phyloP scores from a whole-genome alignment of 2,113 vertebrate genomes.

The Hucho hucho region DNA sequence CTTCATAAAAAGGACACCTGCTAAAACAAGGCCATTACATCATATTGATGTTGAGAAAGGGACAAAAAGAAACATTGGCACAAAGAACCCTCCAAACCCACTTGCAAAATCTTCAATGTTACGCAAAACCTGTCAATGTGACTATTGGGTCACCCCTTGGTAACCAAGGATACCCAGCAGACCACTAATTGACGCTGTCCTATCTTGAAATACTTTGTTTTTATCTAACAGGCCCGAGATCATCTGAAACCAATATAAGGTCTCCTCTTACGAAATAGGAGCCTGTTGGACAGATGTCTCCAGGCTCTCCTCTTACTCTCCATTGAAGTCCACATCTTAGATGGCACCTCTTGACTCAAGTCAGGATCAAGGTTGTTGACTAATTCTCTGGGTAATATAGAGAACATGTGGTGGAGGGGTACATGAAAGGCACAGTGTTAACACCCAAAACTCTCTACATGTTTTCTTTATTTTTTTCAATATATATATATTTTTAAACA shows the following conservation, averaged over 20 bases:
- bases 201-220: slow-evolving; percentile 71
- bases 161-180: slow-evolving; percentile 45
- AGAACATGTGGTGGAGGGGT: slow-evolving; percentile 58
- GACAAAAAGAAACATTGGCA: not conserved
- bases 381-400: slow-evolving; percentile 54
- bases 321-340: slow-evolving; percentile 65
- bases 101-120: too few relatives aligned
- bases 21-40: slow-evolving; percentile 48
- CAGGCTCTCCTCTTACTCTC: slow-evolving; percentile 57
- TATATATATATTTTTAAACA: slow-evolving; percentile 52
- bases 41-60: not conserved
- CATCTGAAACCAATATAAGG: slow-evolving; percentile 78
- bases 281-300: slow-evolving; percentile 78
- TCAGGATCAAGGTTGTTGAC: slow-evolving; percentile 69
- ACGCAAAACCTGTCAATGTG: slow-evolving; percentile 51
- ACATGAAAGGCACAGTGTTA: slow-evolving; percentile 63
- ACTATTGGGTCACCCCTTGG: slow-evolving; percentile 48
- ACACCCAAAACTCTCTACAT: slow-evolving; percentile 51
- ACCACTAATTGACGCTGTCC: slow-evolving; percentile 62
- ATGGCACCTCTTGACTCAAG: slow-evolving; percentile 71
- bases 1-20: slow-evolving; percentile 49
- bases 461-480: slow-evolving; percentile 51
- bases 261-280: slow-evolving; percentile 68
- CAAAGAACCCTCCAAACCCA: not conserved
- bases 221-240: slow-evolving; percentile 68